A percentile compares a stretch with the other conserved stretches of the same genome.
phyloP scores from a whole-genome alignment of 35 echinoderm and acorn worm genomes.

The Chiridota heheva region DNA sequence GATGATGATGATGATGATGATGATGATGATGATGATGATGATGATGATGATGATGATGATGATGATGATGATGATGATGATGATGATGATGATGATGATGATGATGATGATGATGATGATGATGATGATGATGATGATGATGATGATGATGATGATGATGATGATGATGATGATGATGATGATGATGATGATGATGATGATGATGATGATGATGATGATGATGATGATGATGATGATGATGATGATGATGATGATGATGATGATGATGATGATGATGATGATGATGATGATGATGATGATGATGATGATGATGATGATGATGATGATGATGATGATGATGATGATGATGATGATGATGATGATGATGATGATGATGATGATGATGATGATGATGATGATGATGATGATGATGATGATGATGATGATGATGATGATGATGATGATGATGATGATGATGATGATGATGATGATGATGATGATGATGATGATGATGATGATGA shows the following conservation, averaged over 20 bases:
- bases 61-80: conserved; percentile 32
- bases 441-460: conserved; percentile 8
- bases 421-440: conserved; percentile 8
- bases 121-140: conserved; percentile 4
- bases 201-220: conserved; percentile 8
- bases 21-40: neutral
- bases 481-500: conserved; percentile 8
- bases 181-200: conserved; percentile 8
- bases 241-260: conserved; percentile 8
- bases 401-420: conserved; percentile 9
- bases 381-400: conserved; percentile 8
- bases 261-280: conserved; percentile 7
- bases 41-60: conserved; percentile 14
- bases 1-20: neutral
- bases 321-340: conserved; percentile 9
- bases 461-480: conserved; percentile 9
- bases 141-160: conserved; percentile 9
- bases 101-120: neutral
- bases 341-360: conserved; percentile 9
- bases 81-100: conserved; percentile 13
- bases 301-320: conserved; percentile 8
- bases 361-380: conserved; percentile 8
- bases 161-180: neutral
- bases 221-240: conserved; percentile 9
- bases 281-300: conserved; percentile 9